Evolutionary conservation across 2,797 vertebrate genomes (phyloP).

Genomic region (Vultur gryphus): DNA sequence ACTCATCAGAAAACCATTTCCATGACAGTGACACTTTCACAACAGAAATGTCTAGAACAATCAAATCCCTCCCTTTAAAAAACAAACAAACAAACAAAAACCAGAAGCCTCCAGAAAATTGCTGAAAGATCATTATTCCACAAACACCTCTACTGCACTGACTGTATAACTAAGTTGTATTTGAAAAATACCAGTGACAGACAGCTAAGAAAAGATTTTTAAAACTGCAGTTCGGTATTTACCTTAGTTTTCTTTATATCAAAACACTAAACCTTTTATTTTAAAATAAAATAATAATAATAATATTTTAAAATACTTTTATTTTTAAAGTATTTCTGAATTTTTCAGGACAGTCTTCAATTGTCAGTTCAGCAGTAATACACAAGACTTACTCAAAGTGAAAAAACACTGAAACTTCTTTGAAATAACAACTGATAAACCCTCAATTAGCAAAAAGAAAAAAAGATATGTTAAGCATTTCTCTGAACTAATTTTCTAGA

Average conservation of each 20-base stretch:
- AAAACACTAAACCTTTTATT: neutral
- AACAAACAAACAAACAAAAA: neutral
- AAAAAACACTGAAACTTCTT: neutral
- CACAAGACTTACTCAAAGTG: neutral
- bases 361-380: neutral
- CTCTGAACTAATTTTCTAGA: neutral
- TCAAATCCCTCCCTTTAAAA: neutral
- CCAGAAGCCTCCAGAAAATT: neutral
- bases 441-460: neutral
- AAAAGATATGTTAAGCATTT: neutral
- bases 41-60: neutral
- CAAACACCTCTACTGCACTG: neutral
- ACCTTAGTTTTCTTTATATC: neutral
- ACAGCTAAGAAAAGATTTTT: neutral
- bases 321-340: neutral
- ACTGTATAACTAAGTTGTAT: neutral
- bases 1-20: neutral
- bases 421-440: neutral
- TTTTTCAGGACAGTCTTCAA: neutral
- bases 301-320: neutral
- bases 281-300: neutral
- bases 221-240: neutral
- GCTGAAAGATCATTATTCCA: neutral
- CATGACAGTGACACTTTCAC: neutral
- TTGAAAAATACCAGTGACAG: neutral